Conservation (phyloP, 2,888 invertebrate genomes). For the Rutpela maculata region DNA sequence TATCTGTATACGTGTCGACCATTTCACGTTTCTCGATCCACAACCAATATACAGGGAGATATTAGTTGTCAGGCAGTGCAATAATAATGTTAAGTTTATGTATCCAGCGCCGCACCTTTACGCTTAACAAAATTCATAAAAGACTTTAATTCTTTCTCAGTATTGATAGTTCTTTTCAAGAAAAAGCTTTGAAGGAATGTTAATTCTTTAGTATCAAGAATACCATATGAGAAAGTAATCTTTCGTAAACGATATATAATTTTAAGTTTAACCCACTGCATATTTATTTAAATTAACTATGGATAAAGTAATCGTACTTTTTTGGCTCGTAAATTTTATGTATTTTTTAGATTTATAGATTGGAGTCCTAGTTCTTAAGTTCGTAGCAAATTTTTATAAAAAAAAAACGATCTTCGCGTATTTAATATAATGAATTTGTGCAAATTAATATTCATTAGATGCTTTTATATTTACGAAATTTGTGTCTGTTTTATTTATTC, state of each 20-base stretch:
- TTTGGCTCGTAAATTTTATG: no score
- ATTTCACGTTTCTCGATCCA: slow-evolving; percentile 57
- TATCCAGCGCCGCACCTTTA: slow-evolving; percentile 51
- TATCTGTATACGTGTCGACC: slow-evolving; percentile 62
- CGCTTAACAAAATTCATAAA: slow-evolving; percentile 52
- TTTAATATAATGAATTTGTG: no score
- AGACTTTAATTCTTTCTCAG: slow-evolving; percentile 54
- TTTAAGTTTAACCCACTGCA: background rate
- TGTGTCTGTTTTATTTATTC: no score
- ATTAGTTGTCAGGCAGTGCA: slow-evolving; percentile 68
- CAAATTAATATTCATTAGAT: no score
- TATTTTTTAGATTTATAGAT: no score
- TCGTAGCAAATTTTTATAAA: no score
- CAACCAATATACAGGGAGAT: slow-evolving; percentile 56
- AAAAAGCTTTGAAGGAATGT: background rate
- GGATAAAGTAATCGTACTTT: no score
- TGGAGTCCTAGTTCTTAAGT: no score
- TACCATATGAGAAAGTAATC: background rate
- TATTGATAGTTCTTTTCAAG: background rate
- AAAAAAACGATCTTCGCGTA: no score
- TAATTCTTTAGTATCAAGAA: background rate
- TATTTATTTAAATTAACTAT: background rate
- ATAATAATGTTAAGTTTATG: slow-evolving; percentile 69
- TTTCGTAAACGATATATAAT: background rate
- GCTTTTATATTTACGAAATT: no score